Evolutionary conservation across 2,113 vertebrate genomes (phyloP).

Genomic region (Hemibagrus wyckioides): DNA sequence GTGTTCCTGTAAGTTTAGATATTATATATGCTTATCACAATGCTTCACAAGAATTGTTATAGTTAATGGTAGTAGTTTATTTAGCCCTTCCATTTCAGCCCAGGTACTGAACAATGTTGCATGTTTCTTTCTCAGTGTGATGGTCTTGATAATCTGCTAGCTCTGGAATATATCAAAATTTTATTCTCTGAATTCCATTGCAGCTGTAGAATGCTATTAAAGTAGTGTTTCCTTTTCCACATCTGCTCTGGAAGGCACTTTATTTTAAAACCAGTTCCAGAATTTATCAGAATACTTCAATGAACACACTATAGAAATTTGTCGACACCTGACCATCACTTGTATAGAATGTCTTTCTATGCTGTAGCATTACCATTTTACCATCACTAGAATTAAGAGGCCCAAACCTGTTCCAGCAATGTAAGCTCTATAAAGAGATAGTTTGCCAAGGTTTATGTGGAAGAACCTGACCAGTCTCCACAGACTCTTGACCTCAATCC

Average conservation of each 20-base stretch:
- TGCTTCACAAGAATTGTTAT: neutral
- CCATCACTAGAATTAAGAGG: too few relatives aligned
- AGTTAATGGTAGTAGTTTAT: neutral
- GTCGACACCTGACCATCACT: neutral
- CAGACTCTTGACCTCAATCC: neutral
- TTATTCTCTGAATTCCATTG: neutral
- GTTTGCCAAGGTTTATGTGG: neutral
- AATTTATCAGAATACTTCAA: neutral
- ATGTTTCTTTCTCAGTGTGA: neutral
- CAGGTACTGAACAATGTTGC: neutral
- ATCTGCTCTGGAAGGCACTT: neutral
- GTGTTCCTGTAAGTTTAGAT: neutral
- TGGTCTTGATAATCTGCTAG: neutral
- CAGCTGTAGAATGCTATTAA: neutral
- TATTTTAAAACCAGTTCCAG: neutral
- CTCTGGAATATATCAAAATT: neutral
- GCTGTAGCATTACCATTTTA: neutral
- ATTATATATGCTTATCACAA: neutral
- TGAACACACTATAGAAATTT: neutral
- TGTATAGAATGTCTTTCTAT: neutral
- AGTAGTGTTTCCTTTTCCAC: neutral
- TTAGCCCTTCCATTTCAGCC: neutral
- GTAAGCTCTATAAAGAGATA: neutral
- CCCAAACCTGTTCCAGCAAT: neutral
- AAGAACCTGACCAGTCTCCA: neutral